Conservation (phyloP, 2,888 invertebrate genomes). For the Boloria selene region DNA sequence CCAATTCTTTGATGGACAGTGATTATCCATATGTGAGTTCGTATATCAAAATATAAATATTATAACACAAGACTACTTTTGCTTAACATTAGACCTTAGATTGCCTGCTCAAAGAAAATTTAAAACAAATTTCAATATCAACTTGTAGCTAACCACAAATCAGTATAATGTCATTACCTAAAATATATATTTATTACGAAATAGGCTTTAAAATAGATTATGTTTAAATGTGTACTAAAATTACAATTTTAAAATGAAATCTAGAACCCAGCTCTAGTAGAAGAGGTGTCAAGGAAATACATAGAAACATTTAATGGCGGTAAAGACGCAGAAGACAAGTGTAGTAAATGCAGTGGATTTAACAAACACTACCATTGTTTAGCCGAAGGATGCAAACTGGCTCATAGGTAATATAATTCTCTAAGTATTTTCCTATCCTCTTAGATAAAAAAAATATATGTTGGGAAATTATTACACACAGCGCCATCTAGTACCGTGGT, state of each 20-base stretch:
- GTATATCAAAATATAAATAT: not conserved
- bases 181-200: no score
- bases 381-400: conserved; percentile 88
- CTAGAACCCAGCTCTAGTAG: conserved; percentile 81
- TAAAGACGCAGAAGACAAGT: conserved; percentile 80
- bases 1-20: conserved; percentile 34
- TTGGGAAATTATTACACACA: no score
- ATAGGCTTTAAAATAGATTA: not conserved
- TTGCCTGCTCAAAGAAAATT: no score
- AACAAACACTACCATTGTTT: conserved; percentile 95
- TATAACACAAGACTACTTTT: not conserved
- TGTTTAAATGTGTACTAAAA: not conserved
- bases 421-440: no score
- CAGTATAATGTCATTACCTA: no score
- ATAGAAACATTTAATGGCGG: conserved; percentile 76
- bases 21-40: conserved; percentile 64
- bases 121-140: no score
- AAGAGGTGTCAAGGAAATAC: conserved; percentile 79
- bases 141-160: no score
- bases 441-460: no score
- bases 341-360: conserved; percentile 82
- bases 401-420: conserved; percentile 87
- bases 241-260: conserved; percentile 28
- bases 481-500: no score
- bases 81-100: no score